phyloP scores from a whole-genome alignment of 1,140 invertebrate species.

The Drusus annulatus region DNA sequence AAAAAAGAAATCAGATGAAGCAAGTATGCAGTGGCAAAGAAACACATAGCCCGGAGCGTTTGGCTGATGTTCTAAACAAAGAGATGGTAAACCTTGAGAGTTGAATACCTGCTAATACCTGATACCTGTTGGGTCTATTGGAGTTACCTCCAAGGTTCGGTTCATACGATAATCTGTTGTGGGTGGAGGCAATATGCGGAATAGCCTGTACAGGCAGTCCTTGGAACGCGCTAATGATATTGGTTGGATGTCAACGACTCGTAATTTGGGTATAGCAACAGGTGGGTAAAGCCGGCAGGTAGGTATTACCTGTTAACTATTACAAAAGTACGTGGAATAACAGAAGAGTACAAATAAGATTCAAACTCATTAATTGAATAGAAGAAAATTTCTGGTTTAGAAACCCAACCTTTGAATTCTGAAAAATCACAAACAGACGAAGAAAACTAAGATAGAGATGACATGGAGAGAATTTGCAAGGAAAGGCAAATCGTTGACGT shows the following conservation, averaged over 20 bases:
- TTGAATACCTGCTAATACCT: neutral
- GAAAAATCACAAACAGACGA: no score
- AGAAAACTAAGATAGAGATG: no score
- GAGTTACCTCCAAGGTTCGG: neutral
- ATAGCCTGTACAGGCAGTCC: neutral
- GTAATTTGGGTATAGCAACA: neutral
- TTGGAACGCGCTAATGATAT: slow-evolving; percentile 12
- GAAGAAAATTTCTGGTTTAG: no score
- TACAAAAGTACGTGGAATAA: no score
- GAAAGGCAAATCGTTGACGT: no score
- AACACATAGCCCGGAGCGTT: neutral
- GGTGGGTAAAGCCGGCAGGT: neutral
- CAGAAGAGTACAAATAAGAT: no score
- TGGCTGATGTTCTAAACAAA: slow-evolving; percentile 22
- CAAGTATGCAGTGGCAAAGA: neutral
- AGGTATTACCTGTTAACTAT: no score
- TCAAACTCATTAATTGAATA: no score
- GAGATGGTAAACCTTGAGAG: slow-evolving; percentile 33
- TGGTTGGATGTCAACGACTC: slow-evolving; percentile 22
- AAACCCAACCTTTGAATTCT: no score
- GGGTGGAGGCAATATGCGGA: slow-evolving; percentile 5
- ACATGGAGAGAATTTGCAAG: no score
- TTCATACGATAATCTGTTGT: neutral
- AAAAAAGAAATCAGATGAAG: no score
- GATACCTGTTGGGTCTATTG: neutral